phyloP scores from a whole-genome alignment of 2,113 vertebrate species.

The Atractosteus spatula region DNA sequence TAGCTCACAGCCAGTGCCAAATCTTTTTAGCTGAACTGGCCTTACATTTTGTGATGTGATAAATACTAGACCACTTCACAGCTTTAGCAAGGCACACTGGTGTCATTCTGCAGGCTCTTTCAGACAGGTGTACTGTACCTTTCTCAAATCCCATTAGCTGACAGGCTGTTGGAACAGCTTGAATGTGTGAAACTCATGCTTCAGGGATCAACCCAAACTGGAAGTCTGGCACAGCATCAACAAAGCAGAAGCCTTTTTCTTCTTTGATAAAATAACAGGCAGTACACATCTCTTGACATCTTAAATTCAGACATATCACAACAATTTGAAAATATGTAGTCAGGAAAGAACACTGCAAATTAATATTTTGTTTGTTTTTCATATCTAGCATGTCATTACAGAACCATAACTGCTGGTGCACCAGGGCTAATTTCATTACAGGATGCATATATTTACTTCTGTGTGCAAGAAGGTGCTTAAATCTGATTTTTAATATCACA shows the following conservation, averaged over 20 bases:
- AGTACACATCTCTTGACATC: too few species aligned
- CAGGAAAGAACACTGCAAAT: too few species aligned
- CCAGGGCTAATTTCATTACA: too few species aligned
- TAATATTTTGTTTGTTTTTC: too few species aligned
- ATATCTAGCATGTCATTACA: too few species aligned
- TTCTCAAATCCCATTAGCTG: conserved; percentile 66
- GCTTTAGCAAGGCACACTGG: conserved; percentile 19
- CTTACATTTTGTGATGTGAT: conserved; percentile 12
- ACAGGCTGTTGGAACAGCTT: conserved; percentile 75
- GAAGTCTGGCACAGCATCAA: conserved; percentile 60
- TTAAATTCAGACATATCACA: too few species aligned
- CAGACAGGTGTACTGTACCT: conserved; percentile 50
- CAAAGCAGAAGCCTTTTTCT: too few species aligned
- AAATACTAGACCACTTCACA: conserved; percentile 12
- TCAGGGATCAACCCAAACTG: conserved; percentile 67
- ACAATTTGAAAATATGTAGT: too few species aligned
- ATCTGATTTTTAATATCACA: too few species aligned
- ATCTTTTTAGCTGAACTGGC: conserved; percentile 16
- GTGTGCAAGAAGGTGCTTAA: too few species aligned
- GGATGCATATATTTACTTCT: too few species aligned
- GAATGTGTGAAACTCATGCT: conserved; percentile 67
- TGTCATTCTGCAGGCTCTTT: conserved; percentile 25
- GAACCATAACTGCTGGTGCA: too few species aligned
- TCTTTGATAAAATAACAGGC: neutral
- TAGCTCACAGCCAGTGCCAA: conserved; percentile 4